phyloP scores from a whole-genome alignment of 2,888 invertebrate genomes.

The Trissolcus japonicus region DNA sequence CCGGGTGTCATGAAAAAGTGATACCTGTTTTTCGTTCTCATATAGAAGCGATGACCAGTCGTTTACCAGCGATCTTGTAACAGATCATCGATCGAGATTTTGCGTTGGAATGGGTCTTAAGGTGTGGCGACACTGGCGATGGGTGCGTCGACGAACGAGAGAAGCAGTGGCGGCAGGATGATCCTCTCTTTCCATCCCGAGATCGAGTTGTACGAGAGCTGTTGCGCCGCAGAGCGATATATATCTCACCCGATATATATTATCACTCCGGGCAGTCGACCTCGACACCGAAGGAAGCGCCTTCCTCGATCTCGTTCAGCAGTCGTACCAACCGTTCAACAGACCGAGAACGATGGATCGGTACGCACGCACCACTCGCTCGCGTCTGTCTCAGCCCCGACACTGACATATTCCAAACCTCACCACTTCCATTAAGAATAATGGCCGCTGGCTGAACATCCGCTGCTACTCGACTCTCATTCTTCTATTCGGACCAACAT shows the following conservation, averaged over 20 bases:
- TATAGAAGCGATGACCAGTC: constrained; percentile 52
- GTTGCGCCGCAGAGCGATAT: constrained; percentile 62
- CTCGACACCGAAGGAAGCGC: constrained; percentile 61
- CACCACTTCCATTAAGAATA: constrained; percentile 56
- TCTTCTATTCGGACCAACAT: constrained; percentile 33
- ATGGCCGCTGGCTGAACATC: constrained; percentile 33
- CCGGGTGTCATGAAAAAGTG: constrained; percentile 38
- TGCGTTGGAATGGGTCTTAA: constrained; percentile 52
- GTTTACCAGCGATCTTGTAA: constrained; percentile 55
- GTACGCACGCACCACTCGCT: constrained; percentile 47
- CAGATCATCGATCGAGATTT: constrained; percentile 58
- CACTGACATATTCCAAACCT: constrained; percentile 57
- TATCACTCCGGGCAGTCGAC: constrained; percentile 64
- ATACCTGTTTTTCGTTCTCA: constrained; percentile 44
- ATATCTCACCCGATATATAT: constrained; percentile 66
- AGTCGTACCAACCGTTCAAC: constrained; percentile 57
- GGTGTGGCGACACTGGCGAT: constrained; percentile 56
- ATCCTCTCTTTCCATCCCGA: constrained; percentile 53
- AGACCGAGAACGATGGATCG: constrained; percentile 56
- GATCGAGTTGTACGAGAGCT: constrained; percentile 62
- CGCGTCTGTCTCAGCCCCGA: constrained; percentile 49
- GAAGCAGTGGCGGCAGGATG: constrained; percentile 39
- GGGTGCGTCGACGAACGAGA: constrained; percentile 46
- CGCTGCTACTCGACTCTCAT: constrained; percentile 31
- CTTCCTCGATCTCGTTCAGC: constrained; percentile 59